Base-by-base conservation (phyloP, 1,140 invertebrate species). In the Rhopalosiphum maidis region DNA sequence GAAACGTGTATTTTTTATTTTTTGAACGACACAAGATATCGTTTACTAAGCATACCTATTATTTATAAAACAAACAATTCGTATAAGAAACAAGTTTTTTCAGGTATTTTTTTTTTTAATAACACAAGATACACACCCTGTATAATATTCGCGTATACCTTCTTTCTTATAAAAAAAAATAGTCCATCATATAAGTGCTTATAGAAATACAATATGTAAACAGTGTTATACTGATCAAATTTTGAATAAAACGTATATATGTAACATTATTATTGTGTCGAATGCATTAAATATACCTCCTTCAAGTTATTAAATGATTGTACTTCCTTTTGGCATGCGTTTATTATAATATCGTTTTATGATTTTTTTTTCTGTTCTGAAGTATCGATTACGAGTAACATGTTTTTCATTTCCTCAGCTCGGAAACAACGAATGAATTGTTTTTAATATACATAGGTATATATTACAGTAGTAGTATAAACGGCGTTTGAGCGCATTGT, bases 41-140 rank as follows among this genome's bases (percentile, higher is more conserved):
- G n/a, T 35, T n/a, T 77, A 77, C 18, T 77, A 77, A 77, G 30
- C 60, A 68, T 60, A 51, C 60, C 60, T n/a, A n/a, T 68, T n/a
- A 77, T 77, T 77, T 77, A n/a, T 77, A n/a, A 68, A 77, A 77
- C 60, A 77, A 77, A 77, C 60, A 77, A n/a, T 18, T 77, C 60
- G 30, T n/a, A n/a, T 18, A n/a, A 77, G n/a, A 77, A 77, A 77
- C 60, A n/a, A 77, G 60, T 77, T n/a, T 77, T n/a, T 77, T 68
- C 60, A 77, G 30, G 60, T 77, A 3, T 60, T 25, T 60, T 25
- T 68, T 68, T 68, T n/a, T 77, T n/a, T n/a, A 77, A n/a, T n/a
- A 11, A n/a, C 15, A 18, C 15, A n/a, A 77, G 11, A 77, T 77
- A n/a, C 30, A n/a, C 30, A 77, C 60, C 30, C 60, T 18, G n/a